These are phyloP conservation scores for Ormia ochracea DNA, from an alignment of 2,888 invertebrate genomes.

Conservation along the genomic window DNA sequence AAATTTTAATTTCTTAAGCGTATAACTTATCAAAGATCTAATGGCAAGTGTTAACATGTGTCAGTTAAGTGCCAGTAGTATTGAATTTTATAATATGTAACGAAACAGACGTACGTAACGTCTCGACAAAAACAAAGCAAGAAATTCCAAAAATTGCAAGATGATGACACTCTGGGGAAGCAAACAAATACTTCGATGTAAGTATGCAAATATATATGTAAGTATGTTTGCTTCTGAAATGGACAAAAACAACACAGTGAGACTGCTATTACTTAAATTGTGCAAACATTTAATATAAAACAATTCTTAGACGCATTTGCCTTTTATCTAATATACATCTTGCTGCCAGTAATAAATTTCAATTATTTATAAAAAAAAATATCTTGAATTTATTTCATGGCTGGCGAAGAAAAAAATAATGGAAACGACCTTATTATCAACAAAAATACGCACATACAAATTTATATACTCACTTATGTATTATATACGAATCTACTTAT, in stretches of 20 bases:
- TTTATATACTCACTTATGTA: too few relatives aligned
- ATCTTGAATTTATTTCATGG: background rate
- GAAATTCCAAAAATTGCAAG: background rate
- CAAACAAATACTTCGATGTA: too few relatives aligned
- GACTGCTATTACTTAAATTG: background rate
- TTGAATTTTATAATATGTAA: constrained; percentile 23
- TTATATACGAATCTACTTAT: too few relatives aligned
- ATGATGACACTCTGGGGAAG: constrained; percentile 11
- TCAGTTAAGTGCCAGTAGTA: constrained; percentile 19
- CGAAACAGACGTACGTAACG: constrained; percentile 11
- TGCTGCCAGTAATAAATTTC: constrained; percentile 59
- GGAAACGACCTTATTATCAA: background rate
- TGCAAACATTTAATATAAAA: constrained; percentile 5
- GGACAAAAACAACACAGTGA: background rate
- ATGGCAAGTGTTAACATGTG: constrained; percentile 32
- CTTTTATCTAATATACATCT: constrained; percentile 36
- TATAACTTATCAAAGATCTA: background rate
- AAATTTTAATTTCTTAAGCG: constrained; percentile 4
- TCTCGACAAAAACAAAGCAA: background rate
- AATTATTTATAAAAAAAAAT: constrained; percentile 46
- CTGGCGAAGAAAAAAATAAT: background rate
- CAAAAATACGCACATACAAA: too few relatives aligned
- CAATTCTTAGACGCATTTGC: constrained; percentile 39
- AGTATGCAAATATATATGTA: background rate
- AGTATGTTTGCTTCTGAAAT: background rate